Base-by-base conservation (phyloP, 2,888 invertebrate species). In the Sarcophaga rosellei region DNA sequence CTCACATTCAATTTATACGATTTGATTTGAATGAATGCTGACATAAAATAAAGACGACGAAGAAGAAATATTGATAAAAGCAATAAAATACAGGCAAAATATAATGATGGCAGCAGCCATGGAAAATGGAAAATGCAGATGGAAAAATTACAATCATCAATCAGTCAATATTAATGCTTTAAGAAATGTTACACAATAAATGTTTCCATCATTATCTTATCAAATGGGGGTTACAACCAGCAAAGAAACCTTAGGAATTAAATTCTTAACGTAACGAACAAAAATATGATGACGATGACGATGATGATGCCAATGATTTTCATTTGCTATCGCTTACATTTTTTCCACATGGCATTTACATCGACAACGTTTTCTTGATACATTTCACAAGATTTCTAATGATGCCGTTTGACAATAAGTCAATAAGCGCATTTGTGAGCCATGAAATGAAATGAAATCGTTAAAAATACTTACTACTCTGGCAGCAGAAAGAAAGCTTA, bases 321-420 rank as follows among this genome's bases (percentile, higher is more conserved):
- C 1, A 59, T 21, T 72, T 59, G 44, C 21, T 63, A 53, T 35
- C 35, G 35, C 6, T 35, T 35, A 35, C 35, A 10, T 35, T 25
- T 25, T 6, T 25, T 2, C 25, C 5, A 6, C 35, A 35, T 6
- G 35, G 6, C 35, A 35, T 66, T 66, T 66, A 35, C 44, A 66
- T 66, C 65, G 1, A n/a, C 65, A 0, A n/a, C 17, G n/a, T 35
- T 20, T 44, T 45, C 65, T 63, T 61, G 70, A 73, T 61, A 65
- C 59, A 61, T 65, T 61, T 69, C 59, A 61, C 65, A 74, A 69
- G 72, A 79, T 84, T 75, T 83, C 69, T 86, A 88, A 87, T 84
- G 86, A 86, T 88, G 87, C 83, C 85, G 85, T 85, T 87, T 88
- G 87, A 83, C 87, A 87, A 88, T 86, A 88, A 87, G 87, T 87